These are phyloP conservation scores for Clupea harengus DNA, from an alignment of 2,113 vertebrate genomes.

Conservation along the genomic window DNA sequence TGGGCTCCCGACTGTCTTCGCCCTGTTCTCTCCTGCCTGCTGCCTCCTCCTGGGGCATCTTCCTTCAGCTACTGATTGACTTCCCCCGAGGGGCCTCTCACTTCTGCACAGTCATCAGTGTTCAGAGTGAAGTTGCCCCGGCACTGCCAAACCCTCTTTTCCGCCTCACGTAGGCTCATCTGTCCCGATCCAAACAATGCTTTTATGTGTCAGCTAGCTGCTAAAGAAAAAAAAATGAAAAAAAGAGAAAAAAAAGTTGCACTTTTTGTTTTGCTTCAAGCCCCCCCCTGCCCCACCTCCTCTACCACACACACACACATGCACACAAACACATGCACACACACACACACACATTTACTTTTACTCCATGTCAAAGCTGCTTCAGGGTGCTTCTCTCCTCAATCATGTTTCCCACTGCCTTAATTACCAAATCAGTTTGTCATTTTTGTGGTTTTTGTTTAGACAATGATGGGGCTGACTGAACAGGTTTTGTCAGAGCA, in stretches of 20 bases:
- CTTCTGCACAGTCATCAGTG: slow-evolving; percentile 48
- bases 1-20: slow-evolving; percentile 20
- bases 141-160: slow-evolving; percentile 27
- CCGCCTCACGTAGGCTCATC: slow-evolving; percentile 25
- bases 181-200: slow-evolving; percentile 40
- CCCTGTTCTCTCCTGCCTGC: slow-evolving; percentile 60
- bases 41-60: slow-evolving; percentile 50
- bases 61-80: slow-evolving; percentile 48
- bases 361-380: slow-evolving; percentile 28
- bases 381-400: slow-evolving; percentile 30
- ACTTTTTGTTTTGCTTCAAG: neutral
- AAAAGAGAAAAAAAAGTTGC: neutral
- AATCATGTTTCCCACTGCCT: slow-evolving; percentile 38
- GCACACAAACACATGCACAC: no score
- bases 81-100: slow-evolving; percentile 37
- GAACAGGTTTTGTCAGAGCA: slow-evolving; percentile 42
- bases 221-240: neutral
- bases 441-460: slow-evolving; percentile 49
- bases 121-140: slow-evolving; percentile 39
- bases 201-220: slow-evolving; percentile 36
- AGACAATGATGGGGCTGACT: slow-evolving; percentile 32
- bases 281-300: neutral
- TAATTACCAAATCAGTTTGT: slow-evolving; percentile 51
- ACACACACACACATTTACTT: neutral
- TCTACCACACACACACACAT: neutral